Percentiles rank a stretch among this genome's conserved stretches.
Evolutionary conservation across 2,113 vertebrate genomes (phyloP).

Genomic region (Ctenomys sociabilis): DNA sequence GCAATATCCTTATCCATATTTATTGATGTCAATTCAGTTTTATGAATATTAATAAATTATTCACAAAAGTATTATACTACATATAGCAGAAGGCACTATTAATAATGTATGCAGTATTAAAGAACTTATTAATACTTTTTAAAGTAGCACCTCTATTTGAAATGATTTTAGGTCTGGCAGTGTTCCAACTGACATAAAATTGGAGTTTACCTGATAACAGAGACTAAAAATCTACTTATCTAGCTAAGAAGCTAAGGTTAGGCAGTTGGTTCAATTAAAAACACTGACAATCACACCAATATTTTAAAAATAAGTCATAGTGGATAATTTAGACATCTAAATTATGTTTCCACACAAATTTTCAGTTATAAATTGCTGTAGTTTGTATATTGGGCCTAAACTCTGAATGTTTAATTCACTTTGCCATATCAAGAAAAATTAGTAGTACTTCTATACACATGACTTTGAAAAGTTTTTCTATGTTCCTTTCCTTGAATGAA

Average conservation of each 20-base stretch:
- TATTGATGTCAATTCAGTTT: slow-evolving; percentile 44
- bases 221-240: slow-evolving; percentile 62
- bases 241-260: slow-evolving; percentile 68
- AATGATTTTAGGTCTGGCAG: slow-evolving; percentile 67
- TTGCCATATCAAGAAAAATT: slow-evolving; percentile 32
- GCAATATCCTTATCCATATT: neutral
- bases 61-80: slow-evolving; percentile 44
- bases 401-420: slow-evolving; percentile 32
- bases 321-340: neutral
- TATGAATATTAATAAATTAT: slow-evolving; percentile 64
- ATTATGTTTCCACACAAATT: slow-evolving; percentile 47
- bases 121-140: slow-evolving; percentile 77
- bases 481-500: slow-evolving; percentile 1
- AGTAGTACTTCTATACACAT: slow-evolving; percentile 37
- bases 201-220: slow-evolving; percentile 69
- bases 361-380: slow-evolving; percentile 57
- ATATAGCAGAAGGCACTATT: slow-evolving; percentile 51
- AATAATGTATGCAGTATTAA: slow-evolving; percentile 62
- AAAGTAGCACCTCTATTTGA: slow-evolving; percentile 65
- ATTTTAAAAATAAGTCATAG: slow-evolving; percentile 61
- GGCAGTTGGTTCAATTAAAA: slow-evolving; percentile 39
- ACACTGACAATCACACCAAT: slow-evolving; percentile 47
- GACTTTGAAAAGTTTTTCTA: slow-evolving; percentile 42
- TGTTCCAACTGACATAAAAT: slow-evolving; percentile 58
- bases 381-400: slow-evolving; percentile 33